phyloP scores from a whole-genome alignment of 2,797 vertebrate species.

The Urosaurus nigricauda region DNA sequence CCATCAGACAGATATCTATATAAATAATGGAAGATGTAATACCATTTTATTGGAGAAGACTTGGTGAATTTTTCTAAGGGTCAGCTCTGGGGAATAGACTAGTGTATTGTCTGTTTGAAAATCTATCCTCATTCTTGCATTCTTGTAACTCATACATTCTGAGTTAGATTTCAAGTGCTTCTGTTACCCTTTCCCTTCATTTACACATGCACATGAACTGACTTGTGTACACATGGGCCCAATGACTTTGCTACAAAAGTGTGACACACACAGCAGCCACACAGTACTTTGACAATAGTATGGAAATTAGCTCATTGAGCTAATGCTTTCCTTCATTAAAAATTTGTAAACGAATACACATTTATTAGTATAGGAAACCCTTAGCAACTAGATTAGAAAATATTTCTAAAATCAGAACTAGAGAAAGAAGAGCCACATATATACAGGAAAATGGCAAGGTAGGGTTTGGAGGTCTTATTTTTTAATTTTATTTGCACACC shows the following conservation, averaged over 20 bases:
- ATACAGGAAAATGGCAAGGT: background rate
- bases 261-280: background rate
- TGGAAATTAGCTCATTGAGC: background rate
- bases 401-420: background rate
- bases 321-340: background rate
- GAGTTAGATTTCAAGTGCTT: slow-evolving; percentile 60
- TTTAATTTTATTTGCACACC: too few species aligned
- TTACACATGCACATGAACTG: background rate
- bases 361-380: background rate
- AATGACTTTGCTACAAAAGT: background rate
- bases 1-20: slow-evolving; percentile 62
- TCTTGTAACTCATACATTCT: slow-evolving; percentile 41
- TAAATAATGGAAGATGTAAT: slow-evolving; percentile 78
- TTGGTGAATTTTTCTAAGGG: slow-evolving; percentile 52
- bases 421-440: background rate
- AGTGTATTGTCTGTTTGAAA: slow-evolving; percentile 66
- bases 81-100: slow-evolving; percentile 79
- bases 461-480: background rate
- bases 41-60: slow-evolving; percentile 71
- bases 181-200: background rate
- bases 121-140: slow-evolving; percentile 24
- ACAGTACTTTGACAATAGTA: background rate
- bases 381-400: background rate
- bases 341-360: background rate
- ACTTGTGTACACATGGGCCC: background rate